Conservation (phyloP, 2,797 vertebrate genomes). For the Halcyon badia region DNA sequence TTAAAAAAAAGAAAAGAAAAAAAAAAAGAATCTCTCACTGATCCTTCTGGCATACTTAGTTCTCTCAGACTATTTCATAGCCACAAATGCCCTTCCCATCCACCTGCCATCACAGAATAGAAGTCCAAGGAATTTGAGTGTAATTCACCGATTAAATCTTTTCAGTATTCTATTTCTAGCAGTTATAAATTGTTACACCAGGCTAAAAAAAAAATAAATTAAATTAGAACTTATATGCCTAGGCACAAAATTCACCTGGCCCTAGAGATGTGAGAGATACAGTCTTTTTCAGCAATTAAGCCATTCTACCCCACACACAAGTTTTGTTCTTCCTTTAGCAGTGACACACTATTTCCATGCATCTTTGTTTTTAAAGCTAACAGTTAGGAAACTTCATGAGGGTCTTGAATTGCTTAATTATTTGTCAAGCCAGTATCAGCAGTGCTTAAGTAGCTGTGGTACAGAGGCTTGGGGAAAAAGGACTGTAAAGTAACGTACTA, state of each 20-base stretch:
- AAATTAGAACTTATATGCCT: background rate
- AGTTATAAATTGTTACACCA: background rate
- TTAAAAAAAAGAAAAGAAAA: background rate
- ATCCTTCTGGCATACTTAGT: background rate
- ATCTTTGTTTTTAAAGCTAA: background rate
- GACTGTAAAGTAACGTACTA: background rate
- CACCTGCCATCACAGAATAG: background rate
- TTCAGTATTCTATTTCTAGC: background rate
- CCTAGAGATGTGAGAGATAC: background rate
- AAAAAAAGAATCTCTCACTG: background rate
- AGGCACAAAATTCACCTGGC: background rate
- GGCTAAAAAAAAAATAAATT: background rate
- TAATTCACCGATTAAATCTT: background rate
- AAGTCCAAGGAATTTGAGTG: background rate
- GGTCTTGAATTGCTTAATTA: background rate
- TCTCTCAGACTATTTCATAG: background rate
- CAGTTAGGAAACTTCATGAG: too few species aligned
- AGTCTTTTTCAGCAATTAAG: background rate
- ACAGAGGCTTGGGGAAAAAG: background rate
- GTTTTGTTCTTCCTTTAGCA: background rate
- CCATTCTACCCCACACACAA: background rate
- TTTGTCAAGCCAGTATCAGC: background rate
- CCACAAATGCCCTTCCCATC: background rate
- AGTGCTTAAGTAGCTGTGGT: background rate
- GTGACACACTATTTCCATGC: background rate